Percentiles rank a stretch among this genome's conserved stretches.
Conservation (phyloP, 2,113 vertebrate species). For the Acanthochromis polyacanthus region DNA sequence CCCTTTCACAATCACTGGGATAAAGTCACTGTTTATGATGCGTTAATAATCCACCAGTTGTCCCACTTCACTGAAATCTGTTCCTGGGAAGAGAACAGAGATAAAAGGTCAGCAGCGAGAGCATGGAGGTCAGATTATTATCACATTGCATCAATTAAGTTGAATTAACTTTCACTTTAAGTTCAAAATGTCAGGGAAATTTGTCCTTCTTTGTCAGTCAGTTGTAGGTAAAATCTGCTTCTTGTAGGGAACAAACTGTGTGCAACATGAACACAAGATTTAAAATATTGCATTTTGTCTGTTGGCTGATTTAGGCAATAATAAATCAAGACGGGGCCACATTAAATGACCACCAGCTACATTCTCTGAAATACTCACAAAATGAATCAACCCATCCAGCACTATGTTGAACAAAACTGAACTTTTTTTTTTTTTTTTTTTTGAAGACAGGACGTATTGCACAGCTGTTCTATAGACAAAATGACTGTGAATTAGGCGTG, state of each 20-base stretch:
- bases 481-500: background rate
- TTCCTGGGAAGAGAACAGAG: constrained; percentile 47
- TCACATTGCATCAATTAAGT: constrained; percentile 13
- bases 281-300: no score
- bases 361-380: no score
- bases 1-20: constrained; percentile 72
- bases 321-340: no score
- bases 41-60: constrained; percentile 80
- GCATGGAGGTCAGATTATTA: constrained; percentile 11
- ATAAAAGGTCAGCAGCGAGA: constrained; percentile 35
- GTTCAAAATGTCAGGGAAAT: background rate
- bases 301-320: no score
- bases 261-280: background rate
- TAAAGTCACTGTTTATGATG: constrained; percentile 83
- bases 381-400: no score
- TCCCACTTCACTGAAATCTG: constrained; percentile 51
- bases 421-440: background rate
- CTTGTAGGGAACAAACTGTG: background rate
- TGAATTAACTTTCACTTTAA: constrained; percentile 16
- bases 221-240: background rate
- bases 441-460: background rate
- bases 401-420: background rate
- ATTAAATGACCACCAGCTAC: no score
- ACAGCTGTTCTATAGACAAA: background rate
- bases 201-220: background rate